Percentiles rank a stretch among this genome's conserved stretches.
phyloP scores from a whole-genome alignment of 2,888 invertebrate species.

The Lamellibrachia satsuma region DNA sequence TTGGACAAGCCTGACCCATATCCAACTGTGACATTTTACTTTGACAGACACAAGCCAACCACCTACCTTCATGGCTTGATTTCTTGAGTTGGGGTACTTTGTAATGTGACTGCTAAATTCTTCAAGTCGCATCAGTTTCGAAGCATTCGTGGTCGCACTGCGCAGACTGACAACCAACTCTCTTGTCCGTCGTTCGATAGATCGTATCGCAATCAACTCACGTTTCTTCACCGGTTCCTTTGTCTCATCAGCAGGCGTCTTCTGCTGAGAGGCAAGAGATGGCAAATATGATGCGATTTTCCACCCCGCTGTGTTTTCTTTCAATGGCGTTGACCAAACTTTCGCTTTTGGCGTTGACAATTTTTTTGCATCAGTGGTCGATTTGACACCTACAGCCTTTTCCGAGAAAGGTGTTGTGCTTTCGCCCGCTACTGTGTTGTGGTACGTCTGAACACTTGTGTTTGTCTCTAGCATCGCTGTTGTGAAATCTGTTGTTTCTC shows the following conservation, averaged over 20 bases:
- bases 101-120: conserved; percentile 79
- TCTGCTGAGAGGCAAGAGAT: background rate
- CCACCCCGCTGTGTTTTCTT: background rate
- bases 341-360: background rate
- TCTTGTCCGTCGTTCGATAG: conserved; percentile 44
- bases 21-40: background rate
- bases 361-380: background rate
- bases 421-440: background rate
- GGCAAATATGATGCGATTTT: background rate
- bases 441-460: background rate
- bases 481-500: background rate
- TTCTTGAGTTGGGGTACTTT: conserved; percentile 78
- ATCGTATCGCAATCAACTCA: conserved; percentile 18
- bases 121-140: conserved; percentile 74
- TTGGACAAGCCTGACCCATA: too few relatives aligned
- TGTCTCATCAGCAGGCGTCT: background rate
- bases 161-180: conserved; percentile 48
- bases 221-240: background rate
- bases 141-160: conserved; percentile 60
- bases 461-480: background rate
- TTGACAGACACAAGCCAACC: background rate
- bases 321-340: background rate
- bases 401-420: background rate
- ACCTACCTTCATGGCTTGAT: conserved; percentile 75
- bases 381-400: background rate